phyloP scores from a whole-genome alignment of 2,888 invertebrate species.

The Onthophagus sagittarius region DNA sequence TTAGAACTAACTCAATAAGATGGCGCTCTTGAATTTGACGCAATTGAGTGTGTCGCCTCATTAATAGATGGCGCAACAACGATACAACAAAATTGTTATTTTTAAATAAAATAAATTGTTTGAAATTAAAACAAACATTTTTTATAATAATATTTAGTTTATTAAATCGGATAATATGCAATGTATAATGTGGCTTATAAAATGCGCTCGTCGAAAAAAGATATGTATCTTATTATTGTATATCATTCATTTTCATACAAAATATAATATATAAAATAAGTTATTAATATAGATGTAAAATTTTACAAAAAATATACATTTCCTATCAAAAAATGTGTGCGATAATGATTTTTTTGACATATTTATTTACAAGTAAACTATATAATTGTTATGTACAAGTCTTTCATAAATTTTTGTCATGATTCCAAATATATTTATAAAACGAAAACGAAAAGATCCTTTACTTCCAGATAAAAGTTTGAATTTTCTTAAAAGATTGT shows the following conservation, averaged over 20 bases:
- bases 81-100: neutral
- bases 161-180: neutral
- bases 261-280: constrained; percentile 10
- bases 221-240: neutral
- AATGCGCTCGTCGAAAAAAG: neutral
- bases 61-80: neutral
- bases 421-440: neutral
- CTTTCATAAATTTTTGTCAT: neutral
- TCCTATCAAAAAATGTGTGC: constrained; percentile 2
- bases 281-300: constrained; percentile 2
- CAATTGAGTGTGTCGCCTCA: neutral
- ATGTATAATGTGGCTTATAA: neutral
- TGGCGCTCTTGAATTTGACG: neutral
- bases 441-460: neutral
- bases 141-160: neutral
- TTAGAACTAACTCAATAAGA: neutral
- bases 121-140: neutral
- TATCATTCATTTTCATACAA: neutral
- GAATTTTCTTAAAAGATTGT: too few relatives aligned
- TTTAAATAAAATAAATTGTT: neutral
- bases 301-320: constrained; percentile 13
- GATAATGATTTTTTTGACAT: neutral
- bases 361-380: neutral
- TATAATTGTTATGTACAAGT: constrained; percentile 1
- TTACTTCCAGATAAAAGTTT: neutral